A percentile compares a stretch with the other conserved stretches of the same genome.
These are phyloP conservation scores for Salvator merianae DNA, from an alignment of 2,113 vertebrate species.

Conservation along the genomic window DNA sequence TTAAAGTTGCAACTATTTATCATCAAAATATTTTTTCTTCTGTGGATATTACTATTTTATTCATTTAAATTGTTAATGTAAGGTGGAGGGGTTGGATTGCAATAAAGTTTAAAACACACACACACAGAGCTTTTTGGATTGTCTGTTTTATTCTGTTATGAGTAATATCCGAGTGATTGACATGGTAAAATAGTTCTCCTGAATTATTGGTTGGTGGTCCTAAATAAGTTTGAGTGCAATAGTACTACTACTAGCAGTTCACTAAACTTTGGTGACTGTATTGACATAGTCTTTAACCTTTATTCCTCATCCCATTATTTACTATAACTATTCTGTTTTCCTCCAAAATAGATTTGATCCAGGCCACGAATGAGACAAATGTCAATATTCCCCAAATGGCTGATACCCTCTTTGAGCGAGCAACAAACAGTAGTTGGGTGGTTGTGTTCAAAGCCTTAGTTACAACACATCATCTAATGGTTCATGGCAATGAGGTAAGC, in stretches of 20 bases:
- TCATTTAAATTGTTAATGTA: no score
- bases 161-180: no score
- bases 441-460: constrained; percentile 98
- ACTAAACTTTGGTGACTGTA: background rate
- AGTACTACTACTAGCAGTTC: background rate
- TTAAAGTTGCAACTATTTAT: no score
- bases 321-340: constrained; percentile 19
- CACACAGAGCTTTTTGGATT: no score
- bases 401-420: constrained; percentile 94
- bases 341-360: constrained; percentile 88
- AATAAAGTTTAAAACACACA: no score
- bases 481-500: constrained; percentile 95
- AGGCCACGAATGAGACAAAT: constrained; percentile 98
- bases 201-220: background rate
- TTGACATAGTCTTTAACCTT: background rate
- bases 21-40: no score
- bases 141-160: no score
- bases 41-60: no score
- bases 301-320: background rate
- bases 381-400: constrained; percentile 99
- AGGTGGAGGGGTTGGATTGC: no score
- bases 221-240: background rate
- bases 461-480: constrained; percentile 98
- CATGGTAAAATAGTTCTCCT: no score
- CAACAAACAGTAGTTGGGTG: constrained; percentile 98